Conservation (phyloP, 1,140 invertebrate species). For the Pogonomyrmex barbatus region DNA sequence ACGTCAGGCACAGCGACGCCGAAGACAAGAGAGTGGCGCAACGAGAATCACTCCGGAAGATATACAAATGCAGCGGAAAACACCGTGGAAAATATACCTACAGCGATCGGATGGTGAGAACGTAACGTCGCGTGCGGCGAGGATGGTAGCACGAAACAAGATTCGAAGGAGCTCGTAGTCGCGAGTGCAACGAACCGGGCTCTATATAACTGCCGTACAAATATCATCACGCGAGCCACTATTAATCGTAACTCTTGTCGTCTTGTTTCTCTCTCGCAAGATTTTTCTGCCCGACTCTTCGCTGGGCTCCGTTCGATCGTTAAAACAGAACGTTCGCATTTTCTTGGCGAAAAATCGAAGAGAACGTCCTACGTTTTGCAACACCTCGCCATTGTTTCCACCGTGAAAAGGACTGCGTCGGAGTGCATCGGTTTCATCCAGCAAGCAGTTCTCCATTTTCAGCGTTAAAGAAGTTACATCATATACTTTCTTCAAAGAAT, state of each 20-base stretch:
- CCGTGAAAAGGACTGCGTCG: not conserved
- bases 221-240: constrained; percentile 42
- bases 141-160: constrained; percentile 34
- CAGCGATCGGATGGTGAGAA: constrained; percentile 5
- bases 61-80: constrained; percentile 38
- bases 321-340: constrained; percentile 6
- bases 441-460: constrained; percentile 22
- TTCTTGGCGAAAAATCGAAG: not conserved
- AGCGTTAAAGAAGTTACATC: not conserved
- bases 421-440: not conserved
- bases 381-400: constrained; percentile 17
- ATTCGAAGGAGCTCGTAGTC: constrained; percentile 46
- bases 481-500: constrained; percentile 14
- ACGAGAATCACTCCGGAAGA: not conserved
- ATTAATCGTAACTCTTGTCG: constrained; percentile 13
- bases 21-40: not conserved
- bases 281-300: not conserved
- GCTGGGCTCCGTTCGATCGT: not conserved
- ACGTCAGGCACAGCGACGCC: not conserved
- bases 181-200: constrained; percentile 46
- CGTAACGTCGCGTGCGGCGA: constrained; percentile 50
- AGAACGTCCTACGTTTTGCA: not conserved
- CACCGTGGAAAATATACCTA: constrained; percentile 25
- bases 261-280: constrained; percentile 33
- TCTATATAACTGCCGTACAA: constrained; percentile 30